Evolutionary conservation across 2,797 vertebrate species (phyloP).

Genomic region (Bradypus variegatus): DNA sequence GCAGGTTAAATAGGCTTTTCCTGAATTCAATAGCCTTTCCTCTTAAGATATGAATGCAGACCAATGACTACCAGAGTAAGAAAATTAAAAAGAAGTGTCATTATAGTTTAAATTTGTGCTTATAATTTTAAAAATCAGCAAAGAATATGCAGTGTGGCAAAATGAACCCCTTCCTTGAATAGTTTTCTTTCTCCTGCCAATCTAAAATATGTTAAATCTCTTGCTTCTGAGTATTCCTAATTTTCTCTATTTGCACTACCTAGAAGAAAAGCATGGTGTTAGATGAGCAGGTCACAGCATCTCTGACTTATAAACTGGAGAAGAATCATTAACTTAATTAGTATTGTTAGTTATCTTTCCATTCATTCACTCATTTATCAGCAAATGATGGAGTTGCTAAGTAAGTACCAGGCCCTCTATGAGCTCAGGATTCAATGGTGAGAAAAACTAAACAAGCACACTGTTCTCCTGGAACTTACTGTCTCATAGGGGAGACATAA

Average conservation of each 20-base stretch:
- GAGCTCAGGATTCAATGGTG: background rate
- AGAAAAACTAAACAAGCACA: background rate
- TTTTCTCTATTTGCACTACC: conserved; percentile 67
- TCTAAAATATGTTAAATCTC: conserved; percentile 70
- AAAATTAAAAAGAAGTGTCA: conserved; percentile 74
- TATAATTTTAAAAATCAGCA: conserved; percentile 69
- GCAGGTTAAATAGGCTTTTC: conserved; percentile 73
- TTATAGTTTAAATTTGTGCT: conserved; percentile 72
- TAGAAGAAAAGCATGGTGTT: conserved; percentile 54
- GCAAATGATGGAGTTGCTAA: background rate
- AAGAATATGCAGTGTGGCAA: conserved; percentile 55
- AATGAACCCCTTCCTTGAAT: conserved; percentile 68
- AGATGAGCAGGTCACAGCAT: background rate
- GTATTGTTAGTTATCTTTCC: background rate
- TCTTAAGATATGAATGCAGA: conserved; percentile 75
- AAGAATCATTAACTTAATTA: background rate
- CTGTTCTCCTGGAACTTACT: background rate
- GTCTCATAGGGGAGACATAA: background rate
- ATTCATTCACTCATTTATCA: background rate
- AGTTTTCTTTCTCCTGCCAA: conserved; percentile 70
- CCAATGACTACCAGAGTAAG: conserved; percentile 72
- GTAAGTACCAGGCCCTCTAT: background rate
- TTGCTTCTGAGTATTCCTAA: conserved; percentile 69
- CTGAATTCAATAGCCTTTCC: conserved; percentile 72
- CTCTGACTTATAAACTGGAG: background rate